Conservation (phyloP, 2,888 invertebrate species). For the Aspidiotus destructor region DNA sequence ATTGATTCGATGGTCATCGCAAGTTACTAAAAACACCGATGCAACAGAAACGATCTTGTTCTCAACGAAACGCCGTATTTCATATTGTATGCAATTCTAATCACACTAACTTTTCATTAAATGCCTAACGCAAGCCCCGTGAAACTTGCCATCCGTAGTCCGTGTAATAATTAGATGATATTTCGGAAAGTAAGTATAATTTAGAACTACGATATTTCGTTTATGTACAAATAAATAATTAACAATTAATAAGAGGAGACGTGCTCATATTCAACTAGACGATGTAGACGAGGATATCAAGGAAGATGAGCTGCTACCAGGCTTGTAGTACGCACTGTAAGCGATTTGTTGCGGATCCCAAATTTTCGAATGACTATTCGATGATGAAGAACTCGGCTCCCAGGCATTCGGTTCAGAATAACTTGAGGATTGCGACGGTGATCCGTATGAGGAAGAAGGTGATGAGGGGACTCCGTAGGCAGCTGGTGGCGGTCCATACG, state of each 20-base stretch:
- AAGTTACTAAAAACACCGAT: too few species aligned
- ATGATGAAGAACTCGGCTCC: conserved; percentile 30
- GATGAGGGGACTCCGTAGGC: conserved; percentile 44
- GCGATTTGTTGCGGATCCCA: conserved; percentile 39
- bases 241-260: neutral
- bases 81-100: neutral
- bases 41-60: too few species aligned
- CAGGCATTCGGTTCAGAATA: conserved; percentile 25
- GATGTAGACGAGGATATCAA: conserved; percentile 46
- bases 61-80: too few species aligned
- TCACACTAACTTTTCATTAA: neutral
- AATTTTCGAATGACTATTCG: conserved; percentile 21
- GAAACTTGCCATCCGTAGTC: neutral
- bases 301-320: conserved; percentile 52
- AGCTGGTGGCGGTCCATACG: conserved; percentile 59
- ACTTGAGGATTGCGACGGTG: conserved; percentile 21
- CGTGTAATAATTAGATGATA: too few species aligned
- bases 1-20: too few species aligned
- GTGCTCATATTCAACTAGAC: neutral
- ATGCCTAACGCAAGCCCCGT: neutral
- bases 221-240: neutral
- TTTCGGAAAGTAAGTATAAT: neutral
- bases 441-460: conserved; percentile 34
- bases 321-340: conserved; percentile 42
- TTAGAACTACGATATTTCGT: neutral